These are phyloP conservation scores for Pyralis farinalis DNA, from an alignment of 2,888 invertebrate species.

Conservation along the genomic window DNA sequence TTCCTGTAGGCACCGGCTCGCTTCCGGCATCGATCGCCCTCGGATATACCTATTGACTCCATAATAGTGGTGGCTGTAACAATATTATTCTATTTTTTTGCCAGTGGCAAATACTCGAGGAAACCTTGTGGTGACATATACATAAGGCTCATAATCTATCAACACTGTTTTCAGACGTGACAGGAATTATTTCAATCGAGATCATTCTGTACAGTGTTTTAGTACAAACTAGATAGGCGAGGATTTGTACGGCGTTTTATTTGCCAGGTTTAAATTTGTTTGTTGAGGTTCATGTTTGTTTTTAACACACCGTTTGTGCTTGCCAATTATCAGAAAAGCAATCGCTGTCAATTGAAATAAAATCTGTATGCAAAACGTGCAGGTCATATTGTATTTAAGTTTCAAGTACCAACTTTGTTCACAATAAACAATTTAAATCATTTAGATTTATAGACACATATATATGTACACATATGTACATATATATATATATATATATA, in stretches of 20 bases:
- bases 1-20: constrained; percentile 1
- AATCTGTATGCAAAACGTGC: too few species aligned
- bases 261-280: neutral
- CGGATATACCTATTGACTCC: constrained; percentile 3
- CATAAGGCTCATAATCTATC: constrained; percentile 27
- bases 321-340: too few species aligned
- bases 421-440: too few species aligned
- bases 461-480: too few species aligned
- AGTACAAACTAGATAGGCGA: neutral
- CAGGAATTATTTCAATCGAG: constrained; percentile 12
- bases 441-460: too few species aligned
- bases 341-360: too few species aligned
- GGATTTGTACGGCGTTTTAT: neutral
- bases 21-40: constrained; percentile 3
- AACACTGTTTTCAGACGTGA: constrained; percentile 15
- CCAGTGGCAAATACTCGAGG: constrained; percentile 20
- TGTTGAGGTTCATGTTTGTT: too few species aligned
- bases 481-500: too few species aligned
- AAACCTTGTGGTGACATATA: constrained; percentile 21
- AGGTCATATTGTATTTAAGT: too few species aligned
- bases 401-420: too few species aligned
- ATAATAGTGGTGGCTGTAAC: constrained; percentile 29
- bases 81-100: constrained; percentile 36
- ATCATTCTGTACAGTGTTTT: neutral
- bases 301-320: too few species aligned